Evolutionary conservation across 2,888 invertebrate genomes (phyloP), one percentile per base, ranked within the genome.

Genomic region (Vesta saturnalis): DNA sequence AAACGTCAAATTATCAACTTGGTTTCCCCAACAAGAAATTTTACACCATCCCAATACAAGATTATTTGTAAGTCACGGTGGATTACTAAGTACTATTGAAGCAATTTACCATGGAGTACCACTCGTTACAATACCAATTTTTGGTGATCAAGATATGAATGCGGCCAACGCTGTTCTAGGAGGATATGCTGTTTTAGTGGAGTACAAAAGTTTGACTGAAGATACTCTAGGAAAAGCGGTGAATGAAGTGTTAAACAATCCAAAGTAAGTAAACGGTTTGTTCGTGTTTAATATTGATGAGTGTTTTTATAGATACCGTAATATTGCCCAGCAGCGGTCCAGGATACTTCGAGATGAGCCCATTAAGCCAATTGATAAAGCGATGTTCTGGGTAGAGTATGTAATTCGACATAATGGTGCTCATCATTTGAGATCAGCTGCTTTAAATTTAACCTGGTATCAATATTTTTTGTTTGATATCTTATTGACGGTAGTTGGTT

Each of bases 131-230:
- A 61, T 57, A 10, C 57, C 58, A 19, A 46, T 63, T 46, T 62
- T 56, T 56, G 56, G 83, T 16, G 87, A 87, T 68, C 87, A 87
- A 73, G 79, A 82, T 59, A 77, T 82, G n/a, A 85, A 87, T 74
- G 81, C 85, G 71, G 81, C 80, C 52, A 83, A 84, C 21, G 79
- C 85, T 47, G 81, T 82, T 49, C 69, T 72, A 0, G 78, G 80
- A 5, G 87, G 86, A 3, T 84, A 82, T 61, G 85, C 82, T 0
- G 69, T 83, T 5, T 76, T 76, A 12, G 65, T 86, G 2, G 77
- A 77, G 30, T 83, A 84, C 64, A 78, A 82, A n/a, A 77, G 80
- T 4, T 71, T 87, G n/a, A 82, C 81, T n/a, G 84, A 84, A 66
- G 83, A 84, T 64, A 78, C 77, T 10, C 70, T 87, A n/a, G 74